Evolutionary conservation across 1,140 invertebrate species (phyloP), one percentile per base, ranked within the genome.

Genomic region (Drosophila subpulchrella): DNA sequence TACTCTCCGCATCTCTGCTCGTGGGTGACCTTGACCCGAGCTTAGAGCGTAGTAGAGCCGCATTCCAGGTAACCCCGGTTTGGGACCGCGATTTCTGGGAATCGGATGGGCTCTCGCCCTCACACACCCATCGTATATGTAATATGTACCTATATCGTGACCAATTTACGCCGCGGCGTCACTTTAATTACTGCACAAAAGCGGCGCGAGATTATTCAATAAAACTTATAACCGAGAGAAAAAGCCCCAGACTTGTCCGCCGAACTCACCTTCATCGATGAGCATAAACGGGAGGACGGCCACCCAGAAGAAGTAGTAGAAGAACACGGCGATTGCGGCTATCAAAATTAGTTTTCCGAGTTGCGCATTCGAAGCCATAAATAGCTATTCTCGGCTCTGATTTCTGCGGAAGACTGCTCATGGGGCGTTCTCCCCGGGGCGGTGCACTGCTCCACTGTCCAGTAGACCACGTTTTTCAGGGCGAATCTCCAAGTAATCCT

Each of bases 261-360:
- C 20, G 10, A 71, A 76, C 88, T 91, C 76, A 93, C 93, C 92
- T 92, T 92, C 88, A 76, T 92, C 90, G 70, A 93, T 86, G 57
- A 95, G 94, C 72, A 95, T 94, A 78, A 96, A 96, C 3, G 95
- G 95, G 57, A 95, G 93, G 32, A 94, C 94, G 42, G 96, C 94
- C 15, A 96, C 91, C 95, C 95, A 96, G 60, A 96, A 90, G 27
- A 95, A 94, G 61, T 95, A 94, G 71, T 96, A 94, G 2, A 94
- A 44, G 81, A 95, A 96, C 41, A 94, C 73, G 20, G 93, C 77
- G 3, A 93, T 86, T 11, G 94, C 94, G 20, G 93, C 70, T 66
- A 94, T 92, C 61, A 96, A 91, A 76, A 95, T 92, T 39, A 94
- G 61, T 92, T 94, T 94, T 41, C 95, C 95, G 41, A 94, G 73